phyloP scores from a whole-genome alignment of 92 coral and sea anemone species.

The Heteractis magnifica region DNA sequence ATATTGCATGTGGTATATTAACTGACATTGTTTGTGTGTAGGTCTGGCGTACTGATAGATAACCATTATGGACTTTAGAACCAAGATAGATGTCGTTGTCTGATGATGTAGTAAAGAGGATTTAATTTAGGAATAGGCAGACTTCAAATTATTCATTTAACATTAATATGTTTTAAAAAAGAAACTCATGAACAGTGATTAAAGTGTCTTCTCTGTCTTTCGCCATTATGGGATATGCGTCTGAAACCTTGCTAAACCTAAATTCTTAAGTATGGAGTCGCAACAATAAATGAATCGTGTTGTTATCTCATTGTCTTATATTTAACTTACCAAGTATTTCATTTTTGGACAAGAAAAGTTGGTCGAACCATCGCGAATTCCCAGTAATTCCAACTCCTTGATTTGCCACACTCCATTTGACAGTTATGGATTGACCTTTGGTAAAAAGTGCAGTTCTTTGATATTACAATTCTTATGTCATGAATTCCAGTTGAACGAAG shows the following conservation, averaged over 20 bases:
- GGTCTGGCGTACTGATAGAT: slow-evolving; percentile 39
- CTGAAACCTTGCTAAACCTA: too few species aligned
- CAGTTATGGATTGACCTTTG: slow-evolving; percentile 53
- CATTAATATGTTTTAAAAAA: not conserved
- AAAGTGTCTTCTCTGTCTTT: too few species aligned
- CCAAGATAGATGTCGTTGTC: slow-evolving; percentile 29
- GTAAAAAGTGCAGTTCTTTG: not conserved
- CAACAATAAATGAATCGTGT: not conserved
- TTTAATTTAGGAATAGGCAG: too few species aligned
- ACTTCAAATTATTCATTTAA: not conserved
- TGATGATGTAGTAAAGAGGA: not conserved
- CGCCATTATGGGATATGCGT: too few species aligned
- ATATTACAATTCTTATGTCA: not conserved
- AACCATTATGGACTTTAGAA: slow-evolving; percentile 32
- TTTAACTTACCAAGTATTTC: slow-evolving; percentile 39
- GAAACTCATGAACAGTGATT: too few species aligned
- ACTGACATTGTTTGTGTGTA: slow-evolving; percentile 34
- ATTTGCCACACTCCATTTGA: slow-evolving; percentile 69
- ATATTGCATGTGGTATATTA: slow-evolving; percentile 60
- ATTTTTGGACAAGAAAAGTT: slow-evolving; percentile 56
- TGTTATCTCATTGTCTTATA: not conserved
- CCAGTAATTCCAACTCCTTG: slow-evolving; percentile 71
- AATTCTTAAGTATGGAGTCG: too few species aligned
- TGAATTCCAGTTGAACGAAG: not conserved
- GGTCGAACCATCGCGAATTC: slow-evolving; percentile 54